These are phyloP conservation scores for Gila robusta DNA, from an alignment of 2,797 vertebrate genomes.

Conservation along the genomic window DNA sequence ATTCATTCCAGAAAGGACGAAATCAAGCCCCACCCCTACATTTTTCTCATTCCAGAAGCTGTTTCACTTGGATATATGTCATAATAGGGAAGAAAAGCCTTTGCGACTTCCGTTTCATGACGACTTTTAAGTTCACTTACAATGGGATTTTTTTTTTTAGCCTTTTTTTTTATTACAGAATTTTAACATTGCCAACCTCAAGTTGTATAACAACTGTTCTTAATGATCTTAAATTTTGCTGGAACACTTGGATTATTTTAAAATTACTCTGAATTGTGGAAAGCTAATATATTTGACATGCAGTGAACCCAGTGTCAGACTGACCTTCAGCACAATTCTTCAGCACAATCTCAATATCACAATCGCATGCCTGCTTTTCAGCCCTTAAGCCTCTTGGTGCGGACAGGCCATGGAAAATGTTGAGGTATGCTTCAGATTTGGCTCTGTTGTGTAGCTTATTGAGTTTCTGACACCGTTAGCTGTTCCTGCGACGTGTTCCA, in stretches of 20 bases:
- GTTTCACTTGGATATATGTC: background rate
- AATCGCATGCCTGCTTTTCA: slow-evolving; percentile 9
- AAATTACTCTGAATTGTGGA: slow-evolving; percentile 14
- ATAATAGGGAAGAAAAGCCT: background rate
- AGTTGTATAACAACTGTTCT: background rate
- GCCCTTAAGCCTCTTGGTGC: slow-evolving; percentile 3
- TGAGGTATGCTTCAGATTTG: background rate
- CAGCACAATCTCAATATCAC: background rate
- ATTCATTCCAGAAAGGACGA: background rate
- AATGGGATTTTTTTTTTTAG: background rate
- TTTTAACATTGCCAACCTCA: background rate
- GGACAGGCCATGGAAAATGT: slow-evolving; percentile 9
- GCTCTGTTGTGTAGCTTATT: slow-evolving; percentile 3
- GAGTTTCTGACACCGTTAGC: background rate
- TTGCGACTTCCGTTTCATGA: background rate
- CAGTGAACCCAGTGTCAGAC: background rate
- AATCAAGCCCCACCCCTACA: background rate
- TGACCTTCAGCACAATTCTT: slow-evolving; percentile 42
- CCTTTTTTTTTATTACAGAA: background rate
- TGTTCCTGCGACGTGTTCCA: slow-evolving; percentile 1
- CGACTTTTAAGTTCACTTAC: background rate
- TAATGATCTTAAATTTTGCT: background rate
- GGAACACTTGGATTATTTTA: slow-evolving; percentile 1
- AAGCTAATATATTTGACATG: slow-evolving; percentile 32
- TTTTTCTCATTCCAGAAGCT: background rate